Base-by-base conservation (phyloP, 2,113 vertebrate genomes). In the Herpailurus yagouaroundi region DNA sequence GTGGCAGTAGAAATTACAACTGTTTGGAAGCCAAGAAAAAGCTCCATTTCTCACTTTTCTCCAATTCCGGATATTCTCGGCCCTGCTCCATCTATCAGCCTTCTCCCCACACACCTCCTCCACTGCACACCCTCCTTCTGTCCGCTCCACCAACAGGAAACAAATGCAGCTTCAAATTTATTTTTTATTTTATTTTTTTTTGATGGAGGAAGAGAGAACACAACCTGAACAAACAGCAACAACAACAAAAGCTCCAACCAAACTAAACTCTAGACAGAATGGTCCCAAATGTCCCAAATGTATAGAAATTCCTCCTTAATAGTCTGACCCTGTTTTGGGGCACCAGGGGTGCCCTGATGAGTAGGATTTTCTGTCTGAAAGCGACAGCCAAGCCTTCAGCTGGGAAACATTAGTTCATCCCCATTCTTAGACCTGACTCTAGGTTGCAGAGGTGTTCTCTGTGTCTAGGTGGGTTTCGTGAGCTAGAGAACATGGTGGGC, bases 1-100 rank as follows among this genome's bases (percentile, higher is more conserved):
- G 97, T 89, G 98, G 98, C 98, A 97, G 98, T 10, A 96, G 98
- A 98, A 99, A 98, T 27, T 97, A 97, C 98, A 97, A 98, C 98
- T 98, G 96, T 98, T 93, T 97, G 84, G 96, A 98, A 98, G 98
- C 98, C 98, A 98, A 98, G 98, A 98, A 98, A 99, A 98, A 98
- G 98, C 97, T 96, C 98, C 96, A 83, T 97, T 98, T 98, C 98
- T 98, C 96, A 97, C 98, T 98, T 98, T 97, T 98, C 98, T 98
- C 98, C 97, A 98, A 98, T 98, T 98, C 97, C 95, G 98, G 98
- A 95, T 99, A 98, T 98, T 97, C 64, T 0, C 97, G 97, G 97
- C 97, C 93, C 89, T 64, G 97, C 96, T 98, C 95, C 98, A 97
- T 97, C 94, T 91, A 91, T 90, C 97, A 83, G 96, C 96, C 96